Conservation (phyloP, 2,888 invertebrate species). For the Cenopis cana region DNA sequence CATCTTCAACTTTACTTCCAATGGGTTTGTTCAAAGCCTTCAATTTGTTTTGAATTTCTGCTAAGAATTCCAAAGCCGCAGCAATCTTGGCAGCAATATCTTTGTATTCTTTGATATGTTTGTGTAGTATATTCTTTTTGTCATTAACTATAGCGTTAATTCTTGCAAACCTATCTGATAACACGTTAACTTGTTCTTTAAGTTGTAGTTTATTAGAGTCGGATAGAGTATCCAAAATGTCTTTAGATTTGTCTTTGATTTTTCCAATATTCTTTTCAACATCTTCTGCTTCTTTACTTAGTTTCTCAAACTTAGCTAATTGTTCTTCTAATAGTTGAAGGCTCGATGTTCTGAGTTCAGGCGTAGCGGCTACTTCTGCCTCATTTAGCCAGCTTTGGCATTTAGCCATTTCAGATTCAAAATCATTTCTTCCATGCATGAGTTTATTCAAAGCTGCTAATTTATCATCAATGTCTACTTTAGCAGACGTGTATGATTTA, state of each 20-base stretch:
- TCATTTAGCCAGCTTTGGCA: constrained; percentile 96
- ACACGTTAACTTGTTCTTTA: constrained; percentile 90
- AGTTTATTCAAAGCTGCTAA: constrained; percentile 89
- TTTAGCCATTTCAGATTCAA: constrained; percentile 92
- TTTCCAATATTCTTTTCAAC: constrained; percentile 90
- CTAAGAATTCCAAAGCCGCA: constrained; percentile 92
- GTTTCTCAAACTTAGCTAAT: constrained; percentile 92
- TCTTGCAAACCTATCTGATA: constrained; percentile 91
- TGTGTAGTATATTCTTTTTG: constrained; percentile 89
- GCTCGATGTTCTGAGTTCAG: constrained; percentile 92
- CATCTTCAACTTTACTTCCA: constrained; percentile 95
- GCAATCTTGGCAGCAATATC: constrained; percentile 92
- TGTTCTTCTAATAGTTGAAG: constrained; percentile 95
- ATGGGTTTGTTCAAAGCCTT: constrained; percentile 94
- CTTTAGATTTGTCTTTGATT: constrained; percentile 91
- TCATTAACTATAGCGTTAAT: constrained; percentile 91
- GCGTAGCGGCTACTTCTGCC: constrained; percentile 93
- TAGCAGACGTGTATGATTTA: constrained; percentile 89
- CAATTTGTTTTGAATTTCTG: constrained; percentile 92
- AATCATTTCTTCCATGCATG: constrained; percentile 90
- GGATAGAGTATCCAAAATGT: constrained; percentile 91
- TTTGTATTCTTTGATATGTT: constrained; percentile 92
- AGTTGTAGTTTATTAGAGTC: constrained; percentile 94
- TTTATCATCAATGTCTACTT: constrained; percentile 90
- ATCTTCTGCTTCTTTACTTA: constrained; percentile 90